Conservation (phyloP, 2,113 vertebrate genomes). For the Herpailurus yagouaroundi region DNA sequence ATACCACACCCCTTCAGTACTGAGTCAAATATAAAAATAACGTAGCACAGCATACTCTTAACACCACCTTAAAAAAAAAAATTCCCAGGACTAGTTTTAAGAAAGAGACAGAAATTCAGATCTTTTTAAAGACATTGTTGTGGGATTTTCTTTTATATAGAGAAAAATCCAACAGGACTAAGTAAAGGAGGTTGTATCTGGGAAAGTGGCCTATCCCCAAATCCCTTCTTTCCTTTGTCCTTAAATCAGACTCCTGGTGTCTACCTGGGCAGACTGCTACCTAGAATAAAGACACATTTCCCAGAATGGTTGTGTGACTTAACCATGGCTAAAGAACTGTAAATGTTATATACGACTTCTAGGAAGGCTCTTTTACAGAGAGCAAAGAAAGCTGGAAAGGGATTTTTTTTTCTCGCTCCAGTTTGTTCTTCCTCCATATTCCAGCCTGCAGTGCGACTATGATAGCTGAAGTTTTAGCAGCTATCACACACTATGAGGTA, state of each 20-base stretch:
- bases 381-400: neutral
- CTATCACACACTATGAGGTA: neutral
- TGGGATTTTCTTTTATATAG: neutral
- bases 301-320: neutral
- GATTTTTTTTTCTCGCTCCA: neutral
- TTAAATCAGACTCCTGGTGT: conserved; percentile 19
- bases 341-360: neutral
- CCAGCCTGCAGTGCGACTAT: neutral
- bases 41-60: neutral
- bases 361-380: neutral
- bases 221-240: neutral
- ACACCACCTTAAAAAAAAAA: neutral
- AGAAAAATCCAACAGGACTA: neutral
- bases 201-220: neutral
- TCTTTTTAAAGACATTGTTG: neutral
- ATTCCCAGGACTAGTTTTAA: neutral
- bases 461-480: neutral
- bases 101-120: neutral
- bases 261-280: neutral
- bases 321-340: neutral
- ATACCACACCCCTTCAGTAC: neutral
- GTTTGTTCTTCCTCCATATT: neutral
- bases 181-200: neutral
- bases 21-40: conserved; percentile 45
- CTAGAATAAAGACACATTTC: neutral